Percentiles rank a stretch among this genome's conserved stretches.
These are phyloP conservation scores for Tachina fera DNA, from an alignment of 2,888 invertebrate genomes.

Conservation along the genomic window DNA sequence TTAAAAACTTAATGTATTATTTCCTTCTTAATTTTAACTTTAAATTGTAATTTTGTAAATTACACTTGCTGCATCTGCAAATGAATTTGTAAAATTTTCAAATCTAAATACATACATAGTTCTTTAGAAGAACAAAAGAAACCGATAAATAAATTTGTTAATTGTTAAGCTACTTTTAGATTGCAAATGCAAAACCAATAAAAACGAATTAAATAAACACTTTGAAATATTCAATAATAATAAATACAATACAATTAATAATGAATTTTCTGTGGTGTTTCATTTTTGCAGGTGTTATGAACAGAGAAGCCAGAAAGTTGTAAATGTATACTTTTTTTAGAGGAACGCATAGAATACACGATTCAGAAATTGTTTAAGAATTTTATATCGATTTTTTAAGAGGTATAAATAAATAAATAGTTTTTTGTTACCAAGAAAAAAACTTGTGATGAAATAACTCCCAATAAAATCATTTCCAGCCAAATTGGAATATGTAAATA, in stretches of 20 bases:
- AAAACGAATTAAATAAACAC: slow-evolving; percentile 51
- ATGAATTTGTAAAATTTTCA: slow-evolving; percentile 16
- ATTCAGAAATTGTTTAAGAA: no score
- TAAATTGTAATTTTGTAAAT: slow-evolving; percentile 6
- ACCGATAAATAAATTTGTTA: slow-evolving; percentile 34
- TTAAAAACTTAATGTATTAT: background rate
- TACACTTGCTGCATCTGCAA: slow-evolving; percentile 51
- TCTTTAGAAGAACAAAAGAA: slow-evolving; percentile 7
- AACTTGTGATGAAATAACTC: no score
- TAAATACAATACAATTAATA: slow-evolving; percentile 28
- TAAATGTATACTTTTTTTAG: no score
- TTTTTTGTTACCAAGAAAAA: no score
- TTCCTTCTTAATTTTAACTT: background rate
- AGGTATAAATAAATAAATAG: no score
- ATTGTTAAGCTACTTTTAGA: slow-evolving; percentile 60
- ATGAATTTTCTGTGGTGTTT: background rate
- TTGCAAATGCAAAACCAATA: slow-evolving; percentile 12
- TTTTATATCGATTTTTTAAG: no score
- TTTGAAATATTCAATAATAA: slow-evolving; percentile 56
- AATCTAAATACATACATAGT: slow-evolving; percentile 10
- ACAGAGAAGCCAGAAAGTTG: no score
- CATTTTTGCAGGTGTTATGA: background rate
- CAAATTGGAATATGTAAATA: no score
- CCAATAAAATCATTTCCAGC: no score
- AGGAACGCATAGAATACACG: no score